Base-by-base conservation (phyloP, 2,113 vertebrate species). In the Fukomys damarensis region DNA sequence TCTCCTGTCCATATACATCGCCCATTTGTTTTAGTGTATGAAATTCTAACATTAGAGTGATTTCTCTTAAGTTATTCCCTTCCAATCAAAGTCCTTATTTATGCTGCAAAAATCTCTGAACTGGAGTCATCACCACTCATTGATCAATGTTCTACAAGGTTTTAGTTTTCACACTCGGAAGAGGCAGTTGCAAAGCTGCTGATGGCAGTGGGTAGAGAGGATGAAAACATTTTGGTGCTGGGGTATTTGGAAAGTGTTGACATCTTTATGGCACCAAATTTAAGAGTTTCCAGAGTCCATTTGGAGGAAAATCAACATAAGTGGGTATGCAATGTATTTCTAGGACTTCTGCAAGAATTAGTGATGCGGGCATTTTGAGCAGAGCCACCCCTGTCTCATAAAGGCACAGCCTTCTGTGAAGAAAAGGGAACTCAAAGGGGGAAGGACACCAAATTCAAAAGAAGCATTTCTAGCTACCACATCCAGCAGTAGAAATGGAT, bases 81-180 rank as follows among this genome's bases (percentile, higher is more conserved):
- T 58, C 38, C 92, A 11, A 46, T 1, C 81, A 66, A 86, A 30
- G 89, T 56, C 72, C 19, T 61, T 87, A 11, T 76, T 38, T n/a
- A 66, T 93, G 11, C 52, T 80, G 43, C 32, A 26, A 85, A 85
- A 94, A 86, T 82, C n/a, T 81, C 52, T 46, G 5, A 32, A 12
- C n/a, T 65, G 68, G 28, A 93, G 61, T 91, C 43, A 92, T 86
- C 91, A 92, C 38, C 35, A 24, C 54, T 77, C 56, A 91, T 72
- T 43, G 32, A 93, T 93, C 92, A 70, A 5, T 92, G 61, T 87
- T 61, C 76, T 84, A n/a, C 85, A 80, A 66, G 52, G 52, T 94
- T 86, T 91, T 81, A 76, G 61, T 94, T 88, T 95, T 91, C 68
- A 72, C 43, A 54, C 49, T 96, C 87, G 38, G 35, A 94, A 86